These are phyloP conservation scores for Arvicanthis niloticus DNA, from an alignment of 2,113 vertebrate genomes.

Conservation along the genomic window DNA sequence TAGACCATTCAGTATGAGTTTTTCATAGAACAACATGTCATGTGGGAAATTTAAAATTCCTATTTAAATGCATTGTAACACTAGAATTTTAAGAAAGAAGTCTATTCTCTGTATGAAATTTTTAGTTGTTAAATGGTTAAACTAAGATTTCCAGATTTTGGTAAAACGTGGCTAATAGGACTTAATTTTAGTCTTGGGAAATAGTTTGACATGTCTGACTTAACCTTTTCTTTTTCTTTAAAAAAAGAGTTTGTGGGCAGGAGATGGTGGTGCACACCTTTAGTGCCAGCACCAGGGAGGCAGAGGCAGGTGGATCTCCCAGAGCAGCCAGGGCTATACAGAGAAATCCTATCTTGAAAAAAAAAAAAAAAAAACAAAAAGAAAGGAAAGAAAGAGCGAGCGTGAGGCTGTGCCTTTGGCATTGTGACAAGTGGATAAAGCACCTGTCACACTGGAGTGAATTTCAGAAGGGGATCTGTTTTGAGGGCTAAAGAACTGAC, in stretches of 20 bases:
- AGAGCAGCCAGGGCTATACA: background rate
- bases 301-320: background rate
- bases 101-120: background rate
- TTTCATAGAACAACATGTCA: constrained; percentile 1
- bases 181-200: constrained; percentile 18
- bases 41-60: constrained; percentile 33
- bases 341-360: background rate
- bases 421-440: background rate
- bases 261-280: too few relatives aligned
- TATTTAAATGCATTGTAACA: constrained; percentile 18
- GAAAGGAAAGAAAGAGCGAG: background rate
- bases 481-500: constrained; percentile 12
- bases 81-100: constrained; percentile 53
- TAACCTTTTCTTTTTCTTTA: constrained; percentile 27
- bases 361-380: too few relatives aligned
- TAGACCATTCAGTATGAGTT: constrained; percentile 39
- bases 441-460: background rate
- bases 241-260: background rate
- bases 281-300: background rate
- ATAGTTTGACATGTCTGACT: background rate
- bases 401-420: background rate
- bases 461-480: background rate
- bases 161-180: background rate
- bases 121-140: constrained; percentile 1
- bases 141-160: background rate